A percentile compares a stretch with the other conserved stretches of the same genome.
Evolutionary conservation across 2,797 vertebrate genomes (phyloP).

Genomic region (Botia almorhae): DNA sequence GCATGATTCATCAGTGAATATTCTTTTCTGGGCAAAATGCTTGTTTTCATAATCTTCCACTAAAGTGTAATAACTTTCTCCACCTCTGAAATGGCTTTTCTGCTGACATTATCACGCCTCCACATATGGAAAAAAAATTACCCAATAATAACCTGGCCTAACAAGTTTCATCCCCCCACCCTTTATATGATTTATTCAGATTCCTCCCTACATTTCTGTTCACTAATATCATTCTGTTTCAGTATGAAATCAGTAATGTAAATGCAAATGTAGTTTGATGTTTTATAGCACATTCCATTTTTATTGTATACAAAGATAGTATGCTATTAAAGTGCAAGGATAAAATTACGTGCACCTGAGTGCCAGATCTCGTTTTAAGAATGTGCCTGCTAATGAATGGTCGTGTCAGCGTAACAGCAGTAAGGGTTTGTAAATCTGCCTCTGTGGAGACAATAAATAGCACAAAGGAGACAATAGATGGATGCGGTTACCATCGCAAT

Average conservation of each 20-base stretch:
- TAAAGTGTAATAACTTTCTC: neutral
- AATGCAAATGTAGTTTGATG: neutral
- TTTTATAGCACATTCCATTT: neutral
- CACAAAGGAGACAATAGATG: constrained; percentile 71
- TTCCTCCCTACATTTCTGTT: neutral
- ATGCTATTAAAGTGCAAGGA: constrained; percentile 62
- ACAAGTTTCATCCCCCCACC: neutral
- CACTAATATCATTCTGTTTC: neutral
- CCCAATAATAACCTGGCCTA: neutral
- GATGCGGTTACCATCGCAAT: constrained; percentile 68
- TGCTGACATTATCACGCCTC: neutral
- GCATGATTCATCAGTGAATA: neutral
- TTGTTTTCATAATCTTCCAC: neutral
- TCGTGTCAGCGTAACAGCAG: constrained; percentile 73
- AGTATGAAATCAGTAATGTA: neutral
- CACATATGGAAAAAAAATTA: neutral
- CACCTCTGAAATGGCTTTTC: neutral
- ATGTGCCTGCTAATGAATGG: constrained; percentile 72
- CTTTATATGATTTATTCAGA: neutral
- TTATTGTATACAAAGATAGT: constrained; percentile 3
- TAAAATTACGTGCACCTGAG: constrained; percentile 14
- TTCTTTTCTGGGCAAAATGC: neutral
- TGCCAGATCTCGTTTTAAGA: constrained; percentile 65
- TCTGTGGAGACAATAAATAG: constrained; percentile 67
- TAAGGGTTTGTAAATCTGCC: constrained; percentile 80